Percentiles rank a stretch among this genome's conserved stretches.
Conservation (phyloP, 2,113 vertebrate genomes). For the Amblyornis subalaris region DNA sequence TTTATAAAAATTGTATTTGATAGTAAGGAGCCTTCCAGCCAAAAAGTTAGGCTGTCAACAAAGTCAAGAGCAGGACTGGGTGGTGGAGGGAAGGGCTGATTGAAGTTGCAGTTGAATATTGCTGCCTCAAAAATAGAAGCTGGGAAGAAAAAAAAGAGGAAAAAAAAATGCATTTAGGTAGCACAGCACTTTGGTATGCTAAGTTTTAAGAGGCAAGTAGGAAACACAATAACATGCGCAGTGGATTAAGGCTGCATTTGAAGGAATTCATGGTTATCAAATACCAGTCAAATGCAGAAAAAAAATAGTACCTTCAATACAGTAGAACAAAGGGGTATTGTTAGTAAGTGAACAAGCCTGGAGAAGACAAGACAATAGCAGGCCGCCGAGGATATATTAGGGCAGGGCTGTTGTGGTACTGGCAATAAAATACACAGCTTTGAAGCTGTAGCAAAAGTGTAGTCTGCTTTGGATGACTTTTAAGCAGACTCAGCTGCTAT, state of each 20-base stretch:
- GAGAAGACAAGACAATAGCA: conserved; percentile 61
- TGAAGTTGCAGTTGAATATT: conserved; percentile 26
- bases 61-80: conserved; percentile 37
- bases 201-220: conserved; percentile 59
- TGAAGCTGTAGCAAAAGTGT: conserved; percentile 71
- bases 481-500: conserved; percentile 85
- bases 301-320: conserved; percentile 43
- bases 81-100: conserved; percentile 46
- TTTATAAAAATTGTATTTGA: conserved; percentile 61
- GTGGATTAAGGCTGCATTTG: conserved; percentile 52
- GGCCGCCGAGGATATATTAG: conserved; percentile 38
- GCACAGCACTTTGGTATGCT: conserved; percentile 72
- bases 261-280: conserved; percentile 54
- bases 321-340: conserved; percentile 55
- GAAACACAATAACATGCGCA: conserved; percentile 35
- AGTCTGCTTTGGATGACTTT: conserved; percentile 70
- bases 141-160: neutral
- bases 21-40: conserved; percentile 66
- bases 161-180: conserved; percentile 2
- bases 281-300: conserved; percentile 52
- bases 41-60: conserved; percentile 55
- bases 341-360: conserved; percentile 44
- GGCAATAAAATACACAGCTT: conserved; percentile 78
- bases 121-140: conserved; percentile 52
- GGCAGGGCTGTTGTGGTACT: conserved; percentile 72